Evolutionary conservation across 2,113 vertebrate species (phyloP).

Genomic region (Potamarius usumacintae): DNA sequence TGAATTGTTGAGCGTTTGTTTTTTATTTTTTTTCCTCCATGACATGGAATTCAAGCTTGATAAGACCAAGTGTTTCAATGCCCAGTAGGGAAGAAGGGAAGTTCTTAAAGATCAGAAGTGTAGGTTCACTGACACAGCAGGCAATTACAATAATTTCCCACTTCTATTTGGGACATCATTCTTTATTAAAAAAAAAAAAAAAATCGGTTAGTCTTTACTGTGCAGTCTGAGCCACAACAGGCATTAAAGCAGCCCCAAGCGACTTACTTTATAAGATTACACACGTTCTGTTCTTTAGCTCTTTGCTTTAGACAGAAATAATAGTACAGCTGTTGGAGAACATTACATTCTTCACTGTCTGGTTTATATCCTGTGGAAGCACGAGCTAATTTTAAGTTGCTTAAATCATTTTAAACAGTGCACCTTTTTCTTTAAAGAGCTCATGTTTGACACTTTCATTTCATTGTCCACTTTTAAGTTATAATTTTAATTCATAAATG

Average conservation of each 20-base stretch:
- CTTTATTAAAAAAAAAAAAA: background rate
- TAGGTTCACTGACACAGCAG: background rate
- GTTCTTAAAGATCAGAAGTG: background rate
- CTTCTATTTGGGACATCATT: background rate
- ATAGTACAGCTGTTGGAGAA: background rate
- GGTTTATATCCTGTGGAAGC: conserved; percentile 2
- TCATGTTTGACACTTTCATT: background rate
- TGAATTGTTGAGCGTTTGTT: background rate
- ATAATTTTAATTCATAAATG: background rate
- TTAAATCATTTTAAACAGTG: background rate
- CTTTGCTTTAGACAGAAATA: background rate
- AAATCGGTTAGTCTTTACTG: background rate
- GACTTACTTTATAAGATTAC: background rate
- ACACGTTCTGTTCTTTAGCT: background rate
- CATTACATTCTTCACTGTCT: background rate
- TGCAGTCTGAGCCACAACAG: background rate
- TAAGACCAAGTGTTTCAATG: background rate
- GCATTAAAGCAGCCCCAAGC: background rate
- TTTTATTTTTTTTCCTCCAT: background rate
- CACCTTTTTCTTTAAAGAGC: background rate
- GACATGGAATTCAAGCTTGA: background rate
- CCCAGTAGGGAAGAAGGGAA: background rate
- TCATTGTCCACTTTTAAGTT: background rate
- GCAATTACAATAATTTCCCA: background rate
- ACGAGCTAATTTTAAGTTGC: background rate